These are phyloP conservation scores for Parnassius glacialis DNA, from an alignment of 2,888 invertebrate genomes.

Conservation along the genomic window DNA sequence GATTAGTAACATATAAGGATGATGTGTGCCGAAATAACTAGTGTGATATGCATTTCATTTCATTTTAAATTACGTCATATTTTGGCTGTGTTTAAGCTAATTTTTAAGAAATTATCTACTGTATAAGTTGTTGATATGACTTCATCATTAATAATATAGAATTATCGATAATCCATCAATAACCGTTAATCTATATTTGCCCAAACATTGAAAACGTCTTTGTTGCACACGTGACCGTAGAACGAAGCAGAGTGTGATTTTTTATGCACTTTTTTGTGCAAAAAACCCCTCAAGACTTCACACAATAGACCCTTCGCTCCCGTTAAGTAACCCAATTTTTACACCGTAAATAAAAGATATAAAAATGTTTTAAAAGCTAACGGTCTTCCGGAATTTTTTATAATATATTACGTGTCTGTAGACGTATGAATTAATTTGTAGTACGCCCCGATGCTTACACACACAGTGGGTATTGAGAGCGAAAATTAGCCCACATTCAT, in stretches of 20 bases:
- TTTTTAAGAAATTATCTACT: conserved; percentile 21
- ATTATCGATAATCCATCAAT: conserved; percentile 55
- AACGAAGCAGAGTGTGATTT: conserved; percentile 27
- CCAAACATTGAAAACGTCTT: conserved; percentile 35
- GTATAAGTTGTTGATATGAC: conserved; percentile 20
- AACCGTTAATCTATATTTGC: conserved; percentile 46
- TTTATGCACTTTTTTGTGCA: conserved; percentile 37
- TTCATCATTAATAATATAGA: conserved; percentile 56
- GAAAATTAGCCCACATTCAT: conserved; percentile 79
- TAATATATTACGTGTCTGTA: conserved; percentile 36
- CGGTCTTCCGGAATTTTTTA: conserved; percentile 60
- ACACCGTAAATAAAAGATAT: conserved; percentile 74
- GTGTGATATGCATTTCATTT: too few species aligned
- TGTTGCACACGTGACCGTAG: conserved; percentile 40
- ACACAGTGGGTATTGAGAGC: conserved; percentile 73
- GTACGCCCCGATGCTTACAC: conserved; percentile 75
- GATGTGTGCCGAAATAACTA: too few species aligned
- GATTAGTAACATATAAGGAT: too few species aligned
- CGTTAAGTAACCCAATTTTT: conserved; percentile 81
- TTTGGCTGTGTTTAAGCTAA: background rate
- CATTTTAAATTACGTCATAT: too few species aligned
- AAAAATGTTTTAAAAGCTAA: conserved; percentile 64
- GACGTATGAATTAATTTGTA: conserved; percentile 74
- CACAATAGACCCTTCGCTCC: conserved; percentile 66
- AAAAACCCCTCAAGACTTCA: conserved; percentile 45